Percentiles rank a stretch among this genome's conserved stretches.
These are phyloP conservation scores for Triops cancriformis DNA, from an alignment of 1,140 invertebrate species.

Conservation along the genomic window DNA sequence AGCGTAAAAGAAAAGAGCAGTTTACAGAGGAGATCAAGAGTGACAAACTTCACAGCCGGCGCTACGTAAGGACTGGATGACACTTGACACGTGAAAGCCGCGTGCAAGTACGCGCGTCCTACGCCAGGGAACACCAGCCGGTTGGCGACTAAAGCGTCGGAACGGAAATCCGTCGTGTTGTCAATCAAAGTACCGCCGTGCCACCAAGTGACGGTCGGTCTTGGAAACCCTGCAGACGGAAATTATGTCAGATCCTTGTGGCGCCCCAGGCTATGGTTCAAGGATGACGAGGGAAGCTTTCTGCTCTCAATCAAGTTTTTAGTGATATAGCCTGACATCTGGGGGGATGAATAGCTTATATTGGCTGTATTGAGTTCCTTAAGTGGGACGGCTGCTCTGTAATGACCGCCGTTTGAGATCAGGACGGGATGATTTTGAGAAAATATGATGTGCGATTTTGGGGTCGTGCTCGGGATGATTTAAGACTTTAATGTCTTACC, in stretches of 20 bases:
- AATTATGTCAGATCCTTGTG: background rate
- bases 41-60: constrained; percentile 22
- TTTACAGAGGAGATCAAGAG: constrained; percentile 22
- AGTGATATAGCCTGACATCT: no score
- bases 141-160: constrained; percentile 13
- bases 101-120: constrained; percentile 18
- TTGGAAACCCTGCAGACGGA: constrained; percentile 18
- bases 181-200: constrained; percentile 20
- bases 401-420: no score
- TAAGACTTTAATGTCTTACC: constrained; percentile 49
- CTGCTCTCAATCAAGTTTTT: no score
- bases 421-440: no score
- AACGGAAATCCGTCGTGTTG: constrained; percentile 22
- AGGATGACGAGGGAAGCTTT: no score
- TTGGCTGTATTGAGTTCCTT: no score
- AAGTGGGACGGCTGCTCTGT: no score
- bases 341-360: no score
- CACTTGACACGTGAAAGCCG: constrained; percentile 25
- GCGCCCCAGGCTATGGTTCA: no score
- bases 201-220: constrained; percentile 24
- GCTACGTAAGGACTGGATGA: constrained; percentile 21
- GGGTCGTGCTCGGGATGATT: background rate
- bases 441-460: no score
- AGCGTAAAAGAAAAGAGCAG: background rate
- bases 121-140: constrained; percentile 20